A percentile compares a stretch with the other conserved stretches of the same genome.
These are phyloP conservation scores for Asobara japonica DNA, from an alignment of 1,140 invertebrate genomes.

Conservation along the genomic window DNA sequence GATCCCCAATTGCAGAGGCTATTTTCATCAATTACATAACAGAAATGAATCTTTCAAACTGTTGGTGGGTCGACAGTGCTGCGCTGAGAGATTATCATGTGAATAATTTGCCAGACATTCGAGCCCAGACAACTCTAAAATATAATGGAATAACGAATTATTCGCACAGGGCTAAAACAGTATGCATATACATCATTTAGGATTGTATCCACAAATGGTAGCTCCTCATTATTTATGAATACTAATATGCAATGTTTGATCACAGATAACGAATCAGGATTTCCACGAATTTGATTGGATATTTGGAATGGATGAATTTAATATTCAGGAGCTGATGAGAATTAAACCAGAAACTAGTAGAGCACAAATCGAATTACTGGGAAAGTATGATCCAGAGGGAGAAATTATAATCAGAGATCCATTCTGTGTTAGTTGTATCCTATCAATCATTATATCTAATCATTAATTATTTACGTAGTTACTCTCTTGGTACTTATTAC, in stretches of 20 bases:
- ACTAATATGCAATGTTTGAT: slow-evolving; percentile 48
- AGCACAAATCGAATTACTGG: slow-evolving; percentile 81
- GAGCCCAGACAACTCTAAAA: slow-evolving; percentile 76
- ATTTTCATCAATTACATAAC: slow-evolving; percentile 80
- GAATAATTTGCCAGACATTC: slow-evolving; percentile 79
- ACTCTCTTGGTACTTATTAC: no score
- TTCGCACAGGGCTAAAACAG: slow-evolving; percentile 78
- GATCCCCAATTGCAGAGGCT: slow-evolving; percentile 91
- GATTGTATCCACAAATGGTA: no score
- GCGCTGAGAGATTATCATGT: slow-evolving; percentile 84
- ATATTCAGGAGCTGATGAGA: slow-evolving; percentile 76
- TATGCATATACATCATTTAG: slow-evolving; percentile 48
- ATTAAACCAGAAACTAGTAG: slow-evolving; percentile 72
- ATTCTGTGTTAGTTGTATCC: slow-evolving; percentile 77
- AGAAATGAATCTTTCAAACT: slow-evolving; percentile 67
- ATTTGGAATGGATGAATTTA: slow-evolving; percentile 90
- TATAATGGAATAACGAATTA: slow-evolving; percentile 77
- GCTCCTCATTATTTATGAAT: background rate
- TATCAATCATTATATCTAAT: slow-evolving; percentile 11
- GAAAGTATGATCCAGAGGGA: slow-evolving; percentile 82
- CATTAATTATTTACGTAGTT: background rate
- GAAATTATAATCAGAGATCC: slow-evolving; percentile 87
- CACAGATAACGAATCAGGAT: slow-evolving; percentile 73
- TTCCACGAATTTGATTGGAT: slow-evolving; percentile 85
- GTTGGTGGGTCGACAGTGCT: slow-evolving; percentile 88